Evolutionary conservation across 2,797 vertebrate species (phyloP).

Genomic region (Tangara arthus): DNA sequence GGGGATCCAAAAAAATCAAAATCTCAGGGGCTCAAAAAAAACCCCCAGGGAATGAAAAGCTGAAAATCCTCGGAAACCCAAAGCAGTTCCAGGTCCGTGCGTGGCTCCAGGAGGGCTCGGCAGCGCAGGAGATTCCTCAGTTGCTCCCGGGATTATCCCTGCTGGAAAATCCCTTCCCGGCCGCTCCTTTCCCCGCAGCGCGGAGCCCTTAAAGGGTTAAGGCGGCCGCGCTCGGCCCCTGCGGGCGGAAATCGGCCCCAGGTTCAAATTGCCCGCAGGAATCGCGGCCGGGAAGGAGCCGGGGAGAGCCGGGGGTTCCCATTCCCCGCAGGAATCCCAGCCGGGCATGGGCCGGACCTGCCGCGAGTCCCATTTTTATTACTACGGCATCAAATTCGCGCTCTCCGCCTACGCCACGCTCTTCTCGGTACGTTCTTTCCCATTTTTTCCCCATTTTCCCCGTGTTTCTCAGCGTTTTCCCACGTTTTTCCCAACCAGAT

Average conservation of each 20-base stretch:
- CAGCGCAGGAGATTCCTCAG: rapidly evolving
- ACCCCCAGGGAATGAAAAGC: neutral
- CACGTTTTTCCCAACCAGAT: neutral
- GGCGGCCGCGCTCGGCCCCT: neutral
- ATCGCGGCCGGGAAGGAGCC: neutral
- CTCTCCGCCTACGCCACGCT: neutral
- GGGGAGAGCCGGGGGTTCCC: neutral
- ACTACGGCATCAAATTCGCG: neutral
- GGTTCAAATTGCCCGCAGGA: neutral
- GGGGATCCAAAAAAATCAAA: neutral
- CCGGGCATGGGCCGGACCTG: neutral
- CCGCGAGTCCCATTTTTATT: neutral
- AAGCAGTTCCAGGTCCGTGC: rapidly evolving
- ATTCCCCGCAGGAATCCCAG: neutral
- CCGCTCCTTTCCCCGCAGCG: neutral
- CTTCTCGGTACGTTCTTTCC: neutral
- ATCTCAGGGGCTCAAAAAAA: too few species aligned
- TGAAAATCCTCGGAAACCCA: too few species aligned
- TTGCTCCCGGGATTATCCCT: neutral
- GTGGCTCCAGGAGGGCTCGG: neutral
- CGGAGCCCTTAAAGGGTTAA: neutral
- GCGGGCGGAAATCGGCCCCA: neutral
- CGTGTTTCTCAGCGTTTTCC: neutral
- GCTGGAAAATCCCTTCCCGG: neutral
- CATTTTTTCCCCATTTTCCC: neutral